Evolutionary conservation across 2,888 invertebrate species (phyloP).

Genomic region (Thera obeliscata): DNA sequence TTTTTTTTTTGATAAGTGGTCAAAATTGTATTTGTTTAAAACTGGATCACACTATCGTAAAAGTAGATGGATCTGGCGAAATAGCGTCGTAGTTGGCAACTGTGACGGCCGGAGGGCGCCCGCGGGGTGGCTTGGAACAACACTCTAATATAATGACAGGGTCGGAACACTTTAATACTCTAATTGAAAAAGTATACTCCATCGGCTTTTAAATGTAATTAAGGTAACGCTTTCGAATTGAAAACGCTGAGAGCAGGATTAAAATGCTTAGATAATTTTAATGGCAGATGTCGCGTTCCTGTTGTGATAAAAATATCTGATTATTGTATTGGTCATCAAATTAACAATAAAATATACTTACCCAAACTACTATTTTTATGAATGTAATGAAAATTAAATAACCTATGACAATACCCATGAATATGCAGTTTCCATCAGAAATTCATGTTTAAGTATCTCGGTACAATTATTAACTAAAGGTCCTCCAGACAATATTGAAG

Average conservation of each 20-base stretch:
- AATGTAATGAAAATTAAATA: too few relatives aligned
- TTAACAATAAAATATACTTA: too few relatives aligned
- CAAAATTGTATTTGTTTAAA: background rate
- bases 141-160: constrained; percentile 84
- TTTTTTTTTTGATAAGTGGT: too few relatives aligned
- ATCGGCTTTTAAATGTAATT: constrained; percentile 78
- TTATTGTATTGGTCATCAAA: too few relatives aligned
- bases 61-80: constrained; percentile 15
- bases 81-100: constrained; percentile 40
- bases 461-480: too few relatives aligned
- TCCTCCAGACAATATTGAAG: too few relatives aligned
- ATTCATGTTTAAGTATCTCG: too few relatives aligned
- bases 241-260: constrained; percentile 44
- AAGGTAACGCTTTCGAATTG: constrained; percentile 65
- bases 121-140: constrained; percentile 78
- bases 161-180: constrained; percentile 84
- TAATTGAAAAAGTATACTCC: constrained; percentile 83
- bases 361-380: too few relatives aligned
- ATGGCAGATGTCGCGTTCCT: constrained; percentile 20
- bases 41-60: background rate
- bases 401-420: too few relatives aligned
- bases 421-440: too few relatives aligned
- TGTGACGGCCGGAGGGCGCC: constrained; percentile 56
- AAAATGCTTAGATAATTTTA: constrained; percentile 32
- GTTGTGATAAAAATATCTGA: constrained; percentile 1